These are phyloP conservation scores for Heliconius charithonia DNA, from an alignment of 2,888 invertebrate species.

Conservation along the genomic window DNA sequence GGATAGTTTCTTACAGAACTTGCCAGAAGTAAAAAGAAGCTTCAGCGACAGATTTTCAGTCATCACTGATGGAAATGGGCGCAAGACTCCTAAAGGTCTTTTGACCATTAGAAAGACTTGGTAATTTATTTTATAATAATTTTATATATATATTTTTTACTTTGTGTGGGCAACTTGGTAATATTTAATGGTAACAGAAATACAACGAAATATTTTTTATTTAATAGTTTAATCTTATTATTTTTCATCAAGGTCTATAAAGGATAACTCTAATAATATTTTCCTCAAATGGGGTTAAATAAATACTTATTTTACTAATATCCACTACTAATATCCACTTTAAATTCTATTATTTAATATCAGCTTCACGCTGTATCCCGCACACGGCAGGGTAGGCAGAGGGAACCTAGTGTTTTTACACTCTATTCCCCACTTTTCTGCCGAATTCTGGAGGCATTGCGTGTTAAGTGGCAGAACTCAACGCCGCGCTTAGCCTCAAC, in stretches of 20 bases:
- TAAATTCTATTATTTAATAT: not conserved
- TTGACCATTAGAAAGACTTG: slow-evolving; percentile 80
- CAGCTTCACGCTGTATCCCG: too few species aligned
- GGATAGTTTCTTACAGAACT: slow-evolving; percentile 54
- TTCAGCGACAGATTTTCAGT: slow-evolving; percentile 78
- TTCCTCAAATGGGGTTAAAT: not conserved
- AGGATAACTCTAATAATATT: not conserved
- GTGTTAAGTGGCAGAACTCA: too few species aligned
- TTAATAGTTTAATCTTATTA: not conserved
- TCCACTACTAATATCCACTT: not conserved
- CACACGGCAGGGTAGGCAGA: too few species aligned
- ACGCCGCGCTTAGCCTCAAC: too few species aligned
- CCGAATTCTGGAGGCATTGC: too few species aligned
- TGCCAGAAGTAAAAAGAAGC: slow-evolving; percentile 76
- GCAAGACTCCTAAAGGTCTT: slow-evolving; percentile 65
- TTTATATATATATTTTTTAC: not conserved
- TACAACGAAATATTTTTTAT: not conserved
- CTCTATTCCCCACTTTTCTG: too few species aligned
- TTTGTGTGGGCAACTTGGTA: not conserved
- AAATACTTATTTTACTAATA: not conserved
- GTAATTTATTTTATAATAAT: slow-evolving; percentile 55
- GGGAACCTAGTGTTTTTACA: too few species aligned
- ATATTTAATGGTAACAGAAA: not conserved
- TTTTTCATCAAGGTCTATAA: not conserved
- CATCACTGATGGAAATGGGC: slow-evolving; percentile 68